phyloP scores from a whole-genome alignment of 2,113 vertebrate species.

The Barnardius zonarius region DNA sequence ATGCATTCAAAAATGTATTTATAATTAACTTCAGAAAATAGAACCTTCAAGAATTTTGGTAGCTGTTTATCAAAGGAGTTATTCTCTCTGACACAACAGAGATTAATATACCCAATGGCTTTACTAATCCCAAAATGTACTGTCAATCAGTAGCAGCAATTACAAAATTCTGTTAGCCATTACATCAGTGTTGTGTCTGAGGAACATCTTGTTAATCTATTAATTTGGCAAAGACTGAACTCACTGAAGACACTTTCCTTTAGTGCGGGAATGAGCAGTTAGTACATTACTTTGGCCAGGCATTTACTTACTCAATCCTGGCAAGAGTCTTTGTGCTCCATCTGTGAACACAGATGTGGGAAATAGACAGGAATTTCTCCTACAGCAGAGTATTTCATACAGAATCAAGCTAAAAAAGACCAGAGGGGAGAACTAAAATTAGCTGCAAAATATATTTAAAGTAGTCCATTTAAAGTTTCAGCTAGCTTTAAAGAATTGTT shows the following conservation, averaged over 20 bases:
- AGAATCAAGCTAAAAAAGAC: constrained; percentile 2
- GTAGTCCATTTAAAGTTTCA: background rate
- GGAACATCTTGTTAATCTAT: background rate
- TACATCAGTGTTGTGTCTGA: constrained; percentile 3
- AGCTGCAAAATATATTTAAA: constrained; percentile 2
- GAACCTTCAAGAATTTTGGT: background rate
- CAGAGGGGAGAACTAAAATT: constrained; percentile 31
- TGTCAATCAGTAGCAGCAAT: background rate
- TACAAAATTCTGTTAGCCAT: background rate
- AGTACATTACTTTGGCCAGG: constrained; percentile 7
- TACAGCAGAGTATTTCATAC: background rate
- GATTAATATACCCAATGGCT: background rate
- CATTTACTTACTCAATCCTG: constrained; percentile 3
- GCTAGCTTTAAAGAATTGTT: background rate
- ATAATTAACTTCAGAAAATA: background rate
- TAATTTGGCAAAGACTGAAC: constrained; percentile 5
- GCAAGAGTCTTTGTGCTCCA: constrained; percentile 33
- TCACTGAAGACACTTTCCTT: background rate
- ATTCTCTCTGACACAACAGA: background rate
- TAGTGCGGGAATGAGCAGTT: background rate
- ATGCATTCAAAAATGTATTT: background rate
- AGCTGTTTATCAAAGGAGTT: background rate
- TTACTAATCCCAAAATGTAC: background rate
- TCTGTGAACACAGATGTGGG: constrained; percentile 58
- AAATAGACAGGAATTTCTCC: constrained; percentile 2